Base-by-base conservation (phyloP, 2,797 vertebrate genomes). In the Sylvia borin region DNA sequence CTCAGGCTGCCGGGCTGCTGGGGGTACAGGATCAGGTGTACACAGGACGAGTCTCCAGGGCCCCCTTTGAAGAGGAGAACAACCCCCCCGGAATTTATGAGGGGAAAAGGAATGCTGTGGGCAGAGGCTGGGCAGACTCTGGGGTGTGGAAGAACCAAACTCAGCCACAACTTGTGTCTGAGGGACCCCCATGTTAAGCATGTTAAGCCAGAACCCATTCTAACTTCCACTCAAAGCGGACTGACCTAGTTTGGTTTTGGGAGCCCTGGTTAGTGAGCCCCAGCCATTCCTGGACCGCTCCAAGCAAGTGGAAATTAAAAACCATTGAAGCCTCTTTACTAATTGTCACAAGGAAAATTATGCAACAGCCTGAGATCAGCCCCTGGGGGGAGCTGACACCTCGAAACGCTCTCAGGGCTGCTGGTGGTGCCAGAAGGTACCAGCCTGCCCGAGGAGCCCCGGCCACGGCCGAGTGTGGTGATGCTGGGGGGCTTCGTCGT, bases 81-180 rank as follows among this genome's bases (percentile, higher is more conserved):
- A 40, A 88, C 21, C 5, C 17, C 17, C 40, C 16, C 0, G 0
- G 55, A 16, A 22, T 12, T 1, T 1, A 21, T 2, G 16, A 1
- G 1, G 25, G 34, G 26, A 43, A 68, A 45, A 38, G 71, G 50
- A 76, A 73, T 0, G 4, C 67, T 0, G 1, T 3, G 50, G 54
- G 24, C n/a, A 47, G 43, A 47, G 53, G 22, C 27, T 7, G 25
- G 27, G 43, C 5, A 7, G 24, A 55, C 16, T 85, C 73, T 1
- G 2, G 2, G 3, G 16, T 8, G 40, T 14, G 0, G 7, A 82
- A 47, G 8, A 88, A 36, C 68, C n/a, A 32, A 80, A 53, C 4
- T 7, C 2, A 5, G 31, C 19, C 0, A 2, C 3, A 1, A 16
- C 34, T 55, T 8, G 5, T 47, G 68, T 57, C 1, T 3, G 60